These are phyloP conservation scores for Arrhopalites spinosus DNA, from an alignment of 2,888 invertebrate genomes.

Conservation along the genomic window DNA sequence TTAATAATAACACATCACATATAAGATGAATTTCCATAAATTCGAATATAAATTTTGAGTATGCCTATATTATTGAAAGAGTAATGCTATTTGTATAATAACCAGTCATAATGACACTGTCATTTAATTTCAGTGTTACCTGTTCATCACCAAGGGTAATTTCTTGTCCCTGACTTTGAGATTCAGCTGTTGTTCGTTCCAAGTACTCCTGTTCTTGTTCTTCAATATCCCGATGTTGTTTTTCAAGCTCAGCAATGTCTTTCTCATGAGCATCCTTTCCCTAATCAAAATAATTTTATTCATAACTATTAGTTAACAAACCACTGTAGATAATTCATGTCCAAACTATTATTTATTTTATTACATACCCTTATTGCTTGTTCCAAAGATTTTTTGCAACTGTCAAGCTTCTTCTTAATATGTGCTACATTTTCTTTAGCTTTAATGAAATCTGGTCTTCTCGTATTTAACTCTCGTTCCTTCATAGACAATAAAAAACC, in stretches of 20 bases:
- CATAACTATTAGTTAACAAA: too few species aligned
- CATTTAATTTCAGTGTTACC: constrained; percentile 62
- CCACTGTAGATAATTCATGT: not conserved
- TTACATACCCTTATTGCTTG: constrained; percentile 43
- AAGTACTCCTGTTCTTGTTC: constrained; percentile 80
- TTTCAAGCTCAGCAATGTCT: constrained; percentile 62
- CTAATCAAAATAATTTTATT: too few species aligned
- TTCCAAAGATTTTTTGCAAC: constrained; percentile 57
- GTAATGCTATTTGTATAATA: too few species aligned
- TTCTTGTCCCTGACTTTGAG: constrained; percentile 79
- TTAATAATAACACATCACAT: constrained; percentile 28
- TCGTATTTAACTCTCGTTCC: constrained; percentile 93
- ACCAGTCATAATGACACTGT: too few species aligned
- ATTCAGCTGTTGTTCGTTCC: constrained; percentile 77
- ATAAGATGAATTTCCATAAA: not conserved
- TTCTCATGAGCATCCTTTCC: constrained; percentile 58
- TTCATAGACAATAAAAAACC: constrained; percentile 58
- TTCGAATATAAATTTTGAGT: too few species aligned
- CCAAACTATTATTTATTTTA: not conserved
- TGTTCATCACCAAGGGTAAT: constrained; percentile 94
- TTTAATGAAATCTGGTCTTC: constrained; percentile 93
- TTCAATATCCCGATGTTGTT: constrained; percentile 68
- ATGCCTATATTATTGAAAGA: too few species aligned
- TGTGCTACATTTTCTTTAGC: constrained; percentile 95
- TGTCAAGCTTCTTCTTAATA: constrained; percentile 91